Evolutionary conservation across 2,797 vertebrate genomes (phyloP).

Genomic region (Pipistrellus kuhlii): DNA sequence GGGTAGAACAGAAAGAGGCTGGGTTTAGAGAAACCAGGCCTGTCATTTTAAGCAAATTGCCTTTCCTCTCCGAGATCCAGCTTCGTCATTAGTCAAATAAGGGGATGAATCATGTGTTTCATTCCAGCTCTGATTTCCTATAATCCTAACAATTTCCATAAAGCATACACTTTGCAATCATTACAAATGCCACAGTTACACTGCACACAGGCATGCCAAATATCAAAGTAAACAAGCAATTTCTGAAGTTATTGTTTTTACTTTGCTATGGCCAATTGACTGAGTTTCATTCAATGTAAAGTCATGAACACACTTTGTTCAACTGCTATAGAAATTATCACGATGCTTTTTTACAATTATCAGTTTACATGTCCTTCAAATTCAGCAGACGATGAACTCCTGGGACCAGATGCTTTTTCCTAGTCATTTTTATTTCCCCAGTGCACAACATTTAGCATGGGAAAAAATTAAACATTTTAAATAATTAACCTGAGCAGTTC

Average conservation of each 20-base stretch:
- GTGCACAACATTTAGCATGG: neutral
- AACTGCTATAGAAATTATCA: neutral
- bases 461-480: constrained; percentile 10
- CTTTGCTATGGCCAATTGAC: neutral
- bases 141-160: constrained; percentile 36
- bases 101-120: neutral
- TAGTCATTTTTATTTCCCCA: neutral
- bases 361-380: neutral
- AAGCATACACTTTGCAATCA: neutral
- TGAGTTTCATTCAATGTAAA: neutral
- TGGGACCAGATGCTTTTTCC: neutral
- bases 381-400: neutral
- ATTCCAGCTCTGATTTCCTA: neutral
- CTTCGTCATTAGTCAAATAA: constrained; percentile 29
- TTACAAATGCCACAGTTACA: constrained; percentile 5
- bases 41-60: neutral
- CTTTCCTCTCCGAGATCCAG: neutral
- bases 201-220: neutral
- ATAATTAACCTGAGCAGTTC: neutral
- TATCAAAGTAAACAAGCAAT: neutral
- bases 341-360: neutral
- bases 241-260: neutral
- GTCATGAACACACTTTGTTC: neutral
- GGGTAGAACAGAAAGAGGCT: neutral
- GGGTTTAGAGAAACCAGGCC: neutral